phyloP scores from a whole-genome alignment of 64 coral and sea anemone species.

The Dendronephthya gigantea region DNA sequence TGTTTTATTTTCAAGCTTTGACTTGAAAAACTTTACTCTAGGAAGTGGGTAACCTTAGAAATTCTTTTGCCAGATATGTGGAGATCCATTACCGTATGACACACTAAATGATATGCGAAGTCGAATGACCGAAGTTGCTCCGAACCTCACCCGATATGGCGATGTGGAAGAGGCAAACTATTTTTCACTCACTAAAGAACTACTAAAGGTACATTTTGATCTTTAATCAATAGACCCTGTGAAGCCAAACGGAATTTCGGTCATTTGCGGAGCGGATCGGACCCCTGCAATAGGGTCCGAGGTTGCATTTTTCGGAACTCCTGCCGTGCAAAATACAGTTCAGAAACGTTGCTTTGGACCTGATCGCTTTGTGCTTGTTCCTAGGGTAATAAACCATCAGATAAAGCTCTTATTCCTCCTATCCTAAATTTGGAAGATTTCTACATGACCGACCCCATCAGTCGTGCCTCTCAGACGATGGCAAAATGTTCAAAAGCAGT shows the following conservation, averaged over 20 bases:
- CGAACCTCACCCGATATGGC: slow-evolving; percentile 85
- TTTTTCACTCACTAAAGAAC: slow-evolving; percentile 56
- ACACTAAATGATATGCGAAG: slow-evolving; percentile 71
- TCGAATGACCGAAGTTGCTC: slow-evolving; percentile 70
- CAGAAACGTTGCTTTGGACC: too few relatives aligned
- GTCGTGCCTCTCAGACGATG: slow-evolving; percentile 93
- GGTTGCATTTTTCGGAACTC: too few relatives aligned
- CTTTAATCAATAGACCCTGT: too few relatives aligned
- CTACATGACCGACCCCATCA: slow-evolving; percentile 95
- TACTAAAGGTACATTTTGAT: slow-evolving; percentile 59
- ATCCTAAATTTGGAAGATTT: slow-evolving; percentile 88
- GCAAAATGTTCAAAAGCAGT: slow-evolving; percentile 75
- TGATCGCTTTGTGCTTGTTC: slow-evolving; percentile 6
- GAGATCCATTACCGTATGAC: slow-evolving; percentile 71
- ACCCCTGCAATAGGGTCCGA: too few relatives aligned
- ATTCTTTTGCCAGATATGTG: slow-evolving; percentile 42
- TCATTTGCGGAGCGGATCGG: too few relatives aligned
- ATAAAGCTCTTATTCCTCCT: slow-evolving; percentile 40
- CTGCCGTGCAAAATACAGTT: too few relatives aligned
- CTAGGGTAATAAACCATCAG: slow-evolving; percentile 55
- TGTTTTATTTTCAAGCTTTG: too few relatives aligned
- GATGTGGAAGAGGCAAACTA: slow-evolving; percentile 89
- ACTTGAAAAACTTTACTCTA: too few relatives aligned
- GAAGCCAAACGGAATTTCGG: too few relatives aligned
- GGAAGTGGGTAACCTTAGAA: not conserved